Base-by-base conservation (phyloP, 2,888 invertebrate genomes). In the Lacanobia oleracea region DNA sequence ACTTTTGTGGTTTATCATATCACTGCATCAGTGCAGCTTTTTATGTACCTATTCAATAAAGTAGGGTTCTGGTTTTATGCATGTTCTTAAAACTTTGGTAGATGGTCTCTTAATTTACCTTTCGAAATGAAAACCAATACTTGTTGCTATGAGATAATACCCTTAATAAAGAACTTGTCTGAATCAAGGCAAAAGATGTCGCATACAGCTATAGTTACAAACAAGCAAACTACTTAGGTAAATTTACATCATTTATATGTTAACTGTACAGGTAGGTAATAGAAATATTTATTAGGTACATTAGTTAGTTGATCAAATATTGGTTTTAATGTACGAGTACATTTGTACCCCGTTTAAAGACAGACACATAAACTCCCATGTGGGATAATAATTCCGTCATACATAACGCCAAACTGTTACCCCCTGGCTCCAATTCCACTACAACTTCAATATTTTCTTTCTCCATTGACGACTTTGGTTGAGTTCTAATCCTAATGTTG, bases 321-420 rank as follows among this genome's bases (percentile, higher is more conserved):
- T 82, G 73, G 75, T 72, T 81, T 71, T 75, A 84, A 81, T 84
- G 72, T 72, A 27, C 27, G 27, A 27, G 27, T 27, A 82, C 72
- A 84, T 89, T 90, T 89, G 87, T 86, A 81, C 76, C 81, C 78
- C 75, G 71, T 70, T 70, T 77, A 80, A 68, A 83, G 80, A 82
- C 85, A 77, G 81, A 82, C 75, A 78, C 87, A 89, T 90, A 87
- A 89, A 87, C 87, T 79, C 75, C 81, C 88, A 88, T 86, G 86
- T 87, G 81, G 75, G 89, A 88, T 87, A 85, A 90, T 78, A 88
- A 92, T 87, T 90, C 87, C 86, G 71, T 86, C 82, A 87, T 85
- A 87, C 86, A 88, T 87, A 84, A 87, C 86, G 85, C 73, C 87
- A 86, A 89, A 88, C 82, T 71, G 69, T 65, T 67, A 69, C 59